These are phyloP conservation scores for Erebia epiphron DNA, from an alignment of 2,888 invertebrate genomes.

Conservation along the genomic window DNA sequence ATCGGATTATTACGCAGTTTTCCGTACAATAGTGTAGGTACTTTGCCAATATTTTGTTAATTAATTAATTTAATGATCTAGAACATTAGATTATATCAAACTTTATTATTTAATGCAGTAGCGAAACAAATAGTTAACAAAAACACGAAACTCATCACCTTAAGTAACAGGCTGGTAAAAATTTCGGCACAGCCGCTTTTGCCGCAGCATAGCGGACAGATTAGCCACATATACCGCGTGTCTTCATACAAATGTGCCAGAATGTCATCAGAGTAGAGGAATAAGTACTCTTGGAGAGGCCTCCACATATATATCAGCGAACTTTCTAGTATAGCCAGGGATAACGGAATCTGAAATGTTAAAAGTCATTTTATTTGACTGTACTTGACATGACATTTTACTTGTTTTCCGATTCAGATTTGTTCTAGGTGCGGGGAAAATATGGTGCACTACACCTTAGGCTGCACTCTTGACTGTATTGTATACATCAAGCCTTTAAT, in stretches of 20 bases:
- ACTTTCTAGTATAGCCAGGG: conserved; percentile 12
- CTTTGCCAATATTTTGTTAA: too few species aligned
- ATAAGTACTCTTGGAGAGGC: conserved; percentile 10
- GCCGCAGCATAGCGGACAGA: conserved; percentile 17
- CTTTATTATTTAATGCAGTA: conserved; percentile 9
- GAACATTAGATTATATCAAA: not conserved
- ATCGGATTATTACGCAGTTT: too few species aligned
- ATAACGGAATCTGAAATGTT: conserved; percentile 25
- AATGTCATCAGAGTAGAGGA: conserved; percentile 12
- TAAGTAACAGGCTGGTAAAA: conserved; percentile 6
- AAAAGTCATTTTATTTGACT: not conserved
- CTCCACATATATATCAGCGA: conserved; percentile 15
- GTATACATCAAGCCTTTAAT: too few species aligned
- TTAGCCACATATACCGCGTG: conserved; percentile 2
- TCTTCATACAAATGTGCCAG: conserved; percentile 10
- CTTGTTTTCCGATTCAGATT: too few species aligned
- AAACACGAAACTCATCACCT: conserved; percentile 11
- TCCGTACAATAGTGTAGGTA: too few species aligned
- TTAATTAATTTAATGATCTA: too few species aligned
- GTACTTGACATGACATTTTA: too few species aligned
- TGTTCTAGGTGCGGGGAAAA: too few species aligned
- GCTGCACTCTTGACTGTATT: too few species aligned
- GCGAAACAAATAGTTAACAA: not conserved
- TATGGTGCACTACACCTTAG: too few species aligned
- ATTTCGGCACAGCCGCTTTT: conserved; percentile 13